Conservation (phyloP, 2,113 vertebrate species). For the Pelusios castaneus region DNA sequence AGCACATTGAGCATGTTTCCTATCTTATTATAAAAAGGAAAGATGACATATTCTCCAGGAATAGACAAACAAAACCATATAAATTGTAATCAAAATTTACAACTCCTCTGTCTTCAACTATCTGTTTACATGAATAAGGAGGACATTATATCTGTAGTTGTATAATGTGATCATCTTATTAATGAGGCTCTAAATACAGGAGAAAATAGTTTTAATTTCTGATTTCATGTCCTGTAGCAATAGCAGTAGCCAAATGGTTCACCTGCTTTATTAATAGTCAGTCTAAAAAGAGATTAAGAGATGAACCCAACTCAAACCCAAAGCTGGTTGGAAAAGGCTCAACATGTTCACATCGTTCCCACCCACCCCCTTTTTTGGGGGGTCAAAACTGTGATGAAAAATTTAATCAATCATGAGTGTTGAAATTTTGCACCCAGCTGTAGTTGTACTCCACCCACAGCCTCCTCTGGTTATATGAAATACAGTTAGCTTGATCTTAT, state of each 20-base stretch:
- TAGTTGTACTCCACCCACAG: not conserved
- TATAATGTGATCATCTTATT: not conserved
- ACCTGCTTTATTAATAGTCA: not conserved
- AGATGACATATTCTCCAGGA: not conserved
- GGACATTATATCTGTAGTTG: not conserved
- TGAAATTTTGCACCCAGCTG: not conserved
- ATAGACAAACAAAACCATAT: not conserved
- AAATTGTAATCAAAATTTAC: not conserved
- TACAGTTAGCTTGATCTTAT: not conserved
- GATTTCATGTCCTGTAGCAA: not conserved
- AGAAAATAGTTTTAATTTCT: not conserved
- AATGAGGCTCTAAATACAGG: not conserved
- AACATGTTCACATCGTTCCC: not conserved
- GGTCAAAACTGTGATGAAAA: not conserved
- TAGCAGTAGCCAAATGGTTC: not conserved
- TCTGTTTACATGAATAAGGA: constrained; percentile 6
- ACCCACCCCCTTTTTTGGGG: no score
- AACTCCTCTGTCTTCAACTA: not conserved
- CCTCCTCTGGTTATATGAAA: not conserved
- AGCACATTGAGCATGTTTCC: not conserved
- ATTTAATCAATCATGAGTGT: not conserved
- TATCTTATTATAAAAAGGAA: not conserved
- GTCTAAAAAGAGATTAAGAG: not conserved
- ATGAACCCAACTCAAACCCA: not conserved
- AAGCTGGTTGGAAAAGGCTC: not conserved